A percentile compares a stretch with the other conserved stretches of the same genome.
Evolutionary conservation across 2,113 vertebrate species (phyloP).

Genomic region (Euleptes europaea): DNA sequence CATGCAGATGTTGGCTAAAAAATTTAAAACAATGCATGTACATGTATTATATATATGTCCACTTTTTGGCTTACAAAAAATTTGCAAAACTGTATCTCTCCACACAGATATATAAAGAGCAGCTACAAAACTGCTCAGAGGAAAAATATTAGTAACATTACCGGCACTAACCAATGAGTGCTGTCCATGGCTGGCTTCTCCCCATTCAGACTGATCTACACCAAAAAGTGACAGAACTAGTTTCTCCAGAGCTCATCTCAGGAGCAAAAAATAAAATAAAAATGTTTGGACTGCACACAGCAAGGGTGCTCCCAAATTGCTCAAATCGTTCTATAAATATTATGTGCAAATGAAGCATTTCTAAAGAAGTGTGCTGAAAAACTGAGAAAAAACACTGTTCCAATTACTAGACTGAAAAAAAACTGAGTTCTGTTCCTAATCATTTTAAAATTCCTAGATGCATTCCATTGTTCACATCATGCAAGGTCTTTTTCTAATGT

Average conservation of each 20-base stretch:
- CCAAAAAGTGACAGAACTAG: neutral
- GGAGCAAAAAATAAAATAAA: neutral
- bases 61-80: neutral
- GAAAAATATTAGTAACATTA: neutral
- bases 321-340: neutral
- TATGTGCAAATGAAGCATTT: neutral
- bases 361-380: neutral
- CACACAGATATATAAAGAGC: neutral
- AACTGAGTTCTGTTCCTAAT: neutral
- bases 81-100: neutral
- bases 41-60: too few relatives aligned
- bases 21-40: neutral
- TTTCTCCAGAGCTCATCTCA: neutral
- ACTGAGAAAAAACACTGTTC: neutral
- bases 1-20: neutral
- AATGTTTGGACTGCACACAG: neutral
- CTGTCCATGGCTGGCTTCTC: neutral
- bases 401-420: neutral
- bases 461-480: neutral
- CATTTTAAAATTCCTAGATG: neutral
- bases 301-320: neutral
- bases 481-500: neutral
- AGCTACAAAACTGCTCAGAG: neutral
- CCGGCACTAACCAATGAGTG: neutral
- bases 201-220: neutral